Conservation (phyloP, 2,797 vertebrate species). For the Eospalax fontanierii region DNA sequence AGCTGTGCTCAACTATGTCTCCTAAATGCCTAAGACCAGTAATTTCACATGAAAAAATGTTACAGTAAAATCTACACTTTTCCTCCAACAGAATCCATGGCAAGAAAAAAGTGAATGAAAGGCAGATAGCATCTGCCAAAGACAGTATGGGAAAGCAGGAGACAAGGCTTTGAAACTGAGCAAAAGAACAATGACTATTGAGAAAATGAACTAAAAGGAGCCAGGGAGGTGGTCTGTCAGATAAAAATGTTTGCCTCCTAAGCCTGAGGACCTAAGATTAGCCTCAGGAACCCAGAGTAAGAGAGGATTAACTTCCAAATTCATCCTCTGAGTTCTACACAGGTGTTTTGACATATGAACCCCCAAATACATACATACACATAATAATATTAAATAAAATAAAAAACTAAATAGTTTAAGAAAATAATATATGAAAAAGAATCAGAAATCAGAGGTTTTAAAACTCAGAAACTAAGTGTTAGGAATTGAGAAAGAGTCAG, state of each 20-base stretch:
- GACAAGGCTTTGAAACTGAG: neutral
- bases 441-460: neutral
- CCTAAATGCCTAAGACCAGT: neutral
- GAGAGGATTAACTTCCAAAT: neutral
- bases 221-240: neutral
- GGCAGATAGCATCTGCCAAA: neutral
- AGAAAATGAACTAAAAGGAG: neutral
- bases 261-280: neutral
- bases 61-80: neutral
- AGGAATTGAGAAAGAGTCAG: neutral
- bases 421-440: slow-evolving; percentile 12
- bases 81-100: neutral
- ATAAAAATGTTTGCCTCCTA: neutral
- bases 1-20: neutral
- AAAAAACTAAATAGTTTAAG: neutral
- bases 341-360: neutral
- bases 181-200: slow-evolving; percentile 4
- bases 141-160: neutral
- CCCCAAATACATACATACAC: neutral
- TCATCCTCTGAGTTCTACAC: neutral
- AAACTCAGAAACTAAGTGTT: neutral
- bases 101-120: neutral
- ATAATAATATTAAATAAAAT: neutral
- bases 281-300: neutral
- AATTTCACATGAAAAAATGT: neutral